Evolutionary conservation across 1,140 invertebrate species (phyloP), one percentile per base, ranked within the genome.

Genomic region (Goniozus legneri): DNA sequence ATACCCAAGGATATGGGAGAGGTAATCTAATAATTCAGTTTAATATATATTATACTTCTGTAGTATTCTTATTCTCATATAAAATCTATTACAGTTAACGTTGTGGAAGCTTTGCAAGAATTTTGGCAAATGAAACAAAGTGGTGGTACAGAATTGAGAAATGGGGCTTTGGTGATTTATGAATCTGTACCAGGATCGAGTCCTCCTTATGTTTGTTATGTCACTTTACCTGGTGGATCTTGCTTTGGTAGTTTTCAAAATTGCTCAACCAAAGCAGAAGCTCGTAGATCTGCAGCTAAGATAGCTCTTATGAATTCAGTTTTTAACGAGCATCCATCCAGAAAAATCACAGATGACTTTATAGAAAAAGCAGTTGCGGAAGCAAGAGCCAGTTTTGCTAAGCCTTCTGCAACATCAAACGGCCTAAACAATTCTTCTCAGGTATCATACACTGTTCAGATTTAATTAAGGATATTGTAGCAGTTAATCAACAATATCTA

Each of bases 91-190:
- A 50, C 75, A 89, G 92, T 95, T 49, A 95, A 97, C 77, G 92
- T 96, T 8, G 92, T 96, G 19, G 92, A 96, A 76, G 92, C 92
- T 8, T 77, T 97, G 19, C 92, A 96, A 75, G 92, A 95, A 77
- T 97, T 97, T 73, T 97, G 93, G 93, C 92, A 95, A 77, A 92
- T 95, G 90, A 96, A 97, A 75, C 88, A 90, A 62, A 84, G 87
- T 21, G 76, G 91, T 54, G 85, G 90, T n/a, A 86, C 87, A 4
- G 90, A 93, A 62, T 76, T 94, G 21, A 84, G 89, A 60, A 93
- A 92, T 64, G 91, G 91, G 18, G 92, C 92, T 3, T 81, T 95
- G 50, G 92, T 97, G 44, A 94, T 95, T 63, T 97, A 96, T 69
- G 92, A 96, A 78, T 95, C 92, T 1, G 91, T 95, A 38, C 92